phyloP scores from a whole-genome alignment of 1,140 invertebrate genomes.

The Camponotus floridanus region DNA sequence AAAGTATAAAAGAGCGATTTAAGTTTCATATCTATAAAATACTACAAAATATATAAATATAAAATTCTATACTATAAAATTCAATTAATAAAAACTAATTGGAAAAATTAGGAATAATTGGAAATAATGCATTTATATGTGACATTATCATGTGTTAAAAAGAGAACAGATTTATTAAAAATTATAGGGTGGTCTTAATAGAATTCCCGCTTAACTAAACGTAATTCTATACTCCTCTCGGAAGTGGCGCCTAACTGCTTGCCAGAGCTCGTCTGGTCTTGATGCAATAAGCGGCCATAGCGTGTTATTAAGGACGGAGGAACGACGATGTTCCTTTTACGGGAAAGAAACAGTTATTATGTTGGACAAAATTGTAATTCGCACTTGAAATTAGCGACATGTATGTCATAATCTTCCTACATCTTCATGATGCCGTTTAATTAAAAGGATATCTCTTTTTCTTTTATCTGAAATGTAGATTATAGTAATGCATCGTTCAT shows the following conservation, averaged over 20 bases:
- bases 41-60: no score
- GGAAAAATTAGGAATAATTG: no score
- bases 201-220: slow-evolving; percentile 16
- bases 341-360: slow-evolving; percentile 11
- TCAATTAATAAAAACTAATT: background rate
- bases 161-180: slow-evolving; percentile 20
- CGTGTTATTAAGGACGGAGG: background rate
- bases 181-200: background rate
- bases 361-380: background rate
- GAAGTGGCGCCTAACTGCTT: slow-evolving; percentile 14
- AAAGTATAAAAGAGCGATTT: background rate
- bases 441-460: background rate
- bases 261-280: slow-evolving; percentile 3
- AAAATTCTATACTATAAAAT: no score
- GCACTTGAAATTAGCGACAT: background rate
- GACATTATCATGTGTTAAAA: background rate
- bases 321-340: background rate
- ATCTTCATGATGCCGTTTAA: background rate
- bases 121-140: background rate
- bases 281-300: slow-evolving; percentile 40
- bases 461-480: background rate
- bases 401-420: background rate
- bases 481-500: background rate
- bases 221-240: slow-evolving; percentile 17
- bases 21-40: background rate